These are phyloP conservation scores for Semnornis frantzii DNA, from an alignment of 2,113 vertebrate genomes.

Conservation along the genomic window DNA sequence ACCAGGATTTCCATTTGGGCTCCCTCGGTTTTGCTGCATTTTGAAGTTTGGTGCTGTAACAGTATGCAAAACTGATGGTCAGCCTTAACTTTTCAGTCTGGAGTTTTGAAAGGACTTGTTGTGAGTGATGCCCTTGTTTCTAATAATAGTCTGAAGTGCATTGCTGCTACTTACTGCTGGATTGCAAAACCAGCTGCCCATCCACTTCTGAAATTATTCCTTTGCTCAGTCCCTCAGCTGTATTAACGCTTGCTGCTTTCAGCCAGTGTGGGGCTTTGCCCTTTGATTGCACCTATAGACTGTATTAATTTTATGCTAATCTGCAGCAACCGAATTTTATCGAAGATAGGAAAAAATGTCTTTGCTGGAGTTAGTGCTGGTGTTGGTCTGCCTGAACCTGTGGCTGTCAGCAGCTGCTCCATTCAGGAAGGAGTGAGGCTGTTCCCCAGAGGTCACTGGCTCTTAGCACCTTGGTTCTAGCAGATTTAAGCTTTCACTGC, in stretches of 20 bases:
- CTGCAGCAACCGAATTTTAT: slow-evolving; percentile 1
- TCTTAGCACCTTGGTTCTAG: not conserved
- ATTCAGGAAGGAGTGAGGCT: not conserved
- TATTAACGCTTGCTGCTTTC: slow-evolving; percentile 46
- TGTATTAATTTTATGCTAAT: slow-evolving; percentile 35
- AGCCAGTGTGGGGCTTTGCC: slow-evolving; percentile 26
- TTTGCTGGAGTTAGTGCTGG: not conserved
- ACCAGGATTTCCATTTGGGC: slow-evolving; percentile 39
- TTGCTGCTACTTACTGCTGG: slow-evolving; percentile 36
- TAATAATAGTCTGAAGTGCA: slow-evolving; percentile 48
- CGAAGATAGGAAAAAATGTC: not conserved
- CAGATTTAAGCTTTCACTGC: slow-evolving; percentile 23
- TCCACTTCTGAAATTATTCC: slow-evolving; percentile 45
- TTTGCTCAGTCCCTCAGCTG: slow-evolving; percentile 17
- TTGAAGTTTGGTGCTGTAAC: slow-evolving; percentile 51
- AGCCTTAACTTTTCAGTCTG: slow-evolving; percentile 51
- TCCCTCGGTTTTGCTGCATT: not conserved
- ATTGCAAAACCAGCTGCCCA: slow-evolving; percentile 48
- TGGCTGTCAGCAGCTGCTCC: not conserved
- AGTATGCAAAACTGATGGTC: slow-evolving; percentile 53
- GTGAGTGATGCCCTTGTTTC: slow-evolving; percentile 52
- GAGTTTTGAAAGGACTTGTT: slow-evolving; percentile 55
- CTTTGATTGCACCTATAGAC: not conserved
- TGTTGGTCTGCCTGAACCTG: slow-evolving; percentile 1
- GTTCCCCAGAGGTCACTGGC: not conserved